Percentiles rank a stretch among this genome's conserved stretches.
phyloP scores from a whole-genome alignment of 2,888 invertebrate species.

The Drepanosiphum platanoidis region DNA sequence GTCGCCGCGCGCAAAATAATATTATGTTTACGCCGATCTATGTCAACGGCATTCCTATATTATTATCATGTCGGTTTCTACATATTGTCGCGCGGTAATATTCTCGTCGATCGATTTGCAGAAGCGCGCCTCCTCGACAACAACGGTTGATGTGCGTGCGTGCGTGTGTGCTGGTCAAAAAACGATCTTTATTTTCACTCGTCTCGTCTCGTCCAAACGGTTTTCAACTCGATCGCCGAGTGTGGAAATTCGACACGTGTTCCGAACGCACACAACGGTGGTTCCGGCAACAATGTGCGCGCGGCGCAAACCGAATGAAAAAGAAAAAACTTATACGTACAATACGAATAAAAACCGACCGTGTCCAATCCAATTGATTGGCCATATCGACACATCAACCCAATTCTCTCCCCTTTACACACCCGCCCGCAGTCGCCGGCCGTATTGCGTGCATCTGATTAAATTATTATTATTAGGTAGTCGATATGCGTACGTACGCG shows the following conservation, averaged over 20 bases:
- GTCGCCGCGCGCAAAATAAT: background rate
- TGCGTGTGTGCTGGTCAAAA: background rate
- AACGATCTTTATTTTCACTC: constrained; percentile 6
- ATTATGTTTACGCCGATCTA: constrained; percentile 24
- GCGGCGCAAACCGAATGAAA: background rate
- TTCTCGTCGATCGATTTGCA: constrained; percentile 16
- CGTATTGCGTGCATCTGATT: constrained; percentile 44
- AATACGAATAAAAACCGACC: constrained; percentile 16
- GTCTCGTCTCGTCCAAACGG: background rate
- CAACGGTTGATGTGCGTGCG: constrained; percentile 15
- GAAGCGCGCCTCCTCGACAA: background rate
- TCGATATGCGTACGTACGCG: background rate
- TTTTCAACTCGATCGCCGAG: constrained; percentile 28
- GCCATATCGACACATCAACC: constrained; percentile 25
- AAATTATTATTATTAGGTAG: background rate
- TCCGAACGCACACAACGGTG: constrained; percentile 17
- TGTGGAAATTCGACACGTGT: constrained; percentile 19
- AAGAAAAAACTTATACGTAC: background rate
- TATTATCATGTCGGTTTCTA: background rate
- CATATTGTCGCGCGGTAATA: constrained; percentile 4
- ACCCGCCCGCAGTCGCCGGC: background rate
- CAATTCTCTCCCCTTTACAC: background rate
- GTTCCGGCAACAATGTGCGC: background rate
- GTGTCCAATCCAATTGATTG: constrained; percentile 56
- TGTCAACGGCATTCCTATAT: constrained; percentile 27